phyloP scores from a whole-genome alignment of 2,113 vertebrate genomes.

The Rattus norvegicus region GRCr8 NC_086025.1:63192501-63193000 shows the following conservation, averaged over 20 bases:
- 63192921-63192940: no score
- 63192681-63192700: not conserved
- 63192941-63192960: no score
- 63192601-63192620: not conserved
- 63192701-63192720: not conserved
- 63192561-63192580: not conserved
- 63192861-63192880: no score
- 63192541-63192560: not conserved
- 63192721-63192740: not conserved
- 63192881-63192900: not conserved
- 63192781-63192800: not conserved
- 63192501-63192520: not conserved
- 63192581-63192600: no score
- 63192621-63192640: not conserved
- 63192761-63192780: not conserved
- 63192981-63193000: no score
- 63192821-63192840: not conserved
- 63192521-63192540: not conserved
- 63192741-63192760: not conserved
- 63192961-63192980: no score
- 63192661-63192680: not conserved
- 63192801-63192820: not conserved
- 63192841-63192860: not conserved
- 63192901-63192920: no score
- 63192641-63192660: not conserved